Conservation (phyloP, 2,113 vertebrate genomes). For the Cebus imitator region DNA sequence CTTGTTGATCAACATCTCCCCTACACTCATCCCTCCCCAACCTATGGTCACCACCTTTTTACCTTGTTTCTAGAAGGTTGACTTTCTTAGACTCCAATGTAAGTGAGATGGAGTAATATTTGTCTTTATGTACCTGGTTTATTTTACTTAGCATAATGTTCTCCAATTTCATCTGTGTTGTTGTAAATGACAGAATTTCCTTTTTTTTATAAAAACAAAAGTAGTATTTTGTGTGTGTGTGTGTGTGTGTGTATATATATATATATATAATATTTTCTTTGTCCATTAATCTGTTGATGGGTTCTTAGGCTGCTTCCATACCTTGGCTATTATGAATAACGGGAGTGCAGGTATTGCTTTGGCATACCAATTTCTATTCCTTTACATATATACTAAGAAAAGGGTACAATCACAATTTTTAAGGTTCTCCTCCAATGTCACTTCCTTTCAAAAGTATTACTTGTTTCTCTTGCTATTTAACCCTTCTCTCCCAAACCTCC, state of each 20-base stretch:
- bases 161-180: not conserved
- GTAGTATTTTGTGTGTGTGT: not conserved
- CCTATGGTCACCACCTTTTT: not conserved
- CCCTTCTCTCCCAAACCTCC: accelerated
- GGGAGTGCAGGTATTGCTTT: not conserved
- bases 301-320: not conserved
- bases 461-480: not conserved
- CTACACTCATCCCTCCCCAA: not conserved
- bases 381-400: not conserved
- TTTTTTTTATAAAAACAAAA: not conserved
- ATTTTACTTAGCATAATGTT: not conserved
- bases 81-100: not conserved
- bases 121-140: not conserved
- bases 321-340: not conserved
- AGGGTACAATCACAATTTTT: not conserved
- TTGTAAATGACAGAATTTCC: not conserved
- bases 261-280: not conserved
- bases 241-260: too few relatives aligned
- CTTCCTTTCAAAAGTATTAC: not conserved
- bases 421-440: not conserved
- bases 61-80: not conserved
- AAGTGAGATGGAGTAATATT: not conserved
- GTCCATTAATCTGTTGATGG: not conserved
- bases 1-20: not conserved
- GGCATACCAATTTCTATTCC: too few relatives aligned